Percentiles rank a stretch among this genome's conserved stretches.
Evolutionary conservation across 2,113 vertebrate genomes (phyloP).

Genomic region (Addax nasomaculatus): DNA sequence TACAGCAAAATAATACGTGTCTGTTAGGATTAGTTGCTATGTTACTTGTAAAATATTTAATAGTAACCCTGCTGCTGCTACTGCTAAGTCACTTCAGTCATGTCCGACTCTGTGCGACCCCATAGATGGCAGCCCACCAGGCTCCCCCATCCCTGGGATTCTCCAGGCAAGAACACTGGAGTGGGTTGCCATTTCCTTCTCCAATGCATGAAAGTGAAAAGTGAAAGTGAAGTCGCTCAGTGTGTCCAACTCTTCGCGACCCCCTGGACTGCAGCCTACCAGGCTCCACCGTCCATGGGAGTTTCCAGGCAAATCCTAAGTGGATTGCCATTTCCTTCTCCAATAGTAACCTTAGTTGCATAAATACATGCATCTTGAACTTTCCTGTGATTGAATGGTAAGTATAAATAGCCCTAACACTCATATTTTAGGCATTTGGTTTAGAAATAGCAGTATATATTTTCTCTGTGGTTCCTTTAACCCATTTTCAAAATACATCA

Average conservation of each 20-base stretch:
- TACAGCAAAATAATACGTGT: background rate
- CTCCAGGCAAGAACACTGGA: no score
- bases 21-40: background rate
- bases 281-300: no score
- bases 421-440: slow-evolving; percentile 13
- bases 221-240: no score
- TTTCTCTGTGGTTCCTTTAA: slow-evolving; percentile 2
- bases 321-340: background rate
- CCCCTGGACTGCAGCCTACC: no score
- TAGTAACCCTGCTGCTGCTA: background rate
- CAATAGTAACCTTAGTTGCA: background rate
- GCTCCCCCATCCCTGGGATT: background rate
- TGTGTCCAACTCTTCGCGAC: fast-evolving
- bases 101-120: background rate
- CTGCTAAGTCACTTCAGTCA: background rate
- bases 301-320: background rate
- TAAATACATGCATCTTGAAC: background rate
- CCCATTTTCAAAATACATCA: slow-evolving; percentile 15
- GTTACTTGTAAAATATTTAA: background rate
- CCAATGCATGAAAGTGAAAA: no score
- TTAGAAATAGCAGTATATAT: slow-evolving; percentile 14
- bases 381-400: background rate
- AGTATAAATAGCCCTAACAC: background rate
- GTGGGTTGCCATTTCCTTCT: no score
- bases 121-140: background rate